These are phyloP conservation scores for Dasypolia templi DNA, from an alignment of 2,888 invertebrate genomes.

Conservation along the genomic window DNA sequence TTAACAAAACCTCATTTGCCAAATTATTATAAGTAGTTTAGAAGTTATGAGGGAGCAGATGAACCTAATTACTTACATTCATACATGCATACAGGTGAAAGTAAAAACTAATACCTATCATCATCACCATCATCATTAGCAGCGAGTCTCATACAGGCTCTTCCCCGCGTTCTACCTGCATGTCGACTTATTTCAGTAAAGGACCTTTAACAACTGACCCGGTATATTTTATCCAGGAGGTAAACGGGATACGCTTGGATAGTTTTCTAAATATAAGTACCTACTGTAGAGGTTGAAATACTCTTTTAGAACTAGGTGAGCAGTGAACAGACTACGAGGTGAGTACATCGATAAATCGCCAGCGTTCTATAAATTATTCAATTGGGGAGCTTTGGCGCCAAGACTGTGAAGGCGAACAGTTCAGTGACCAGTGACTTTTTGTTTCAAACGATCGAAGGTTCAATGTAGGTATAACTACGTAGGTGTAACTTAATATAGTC, in stretches of 20 bases:
- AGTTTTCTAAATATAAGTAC: conserved; percentile 30
- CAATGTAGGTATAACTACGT: not conserved
- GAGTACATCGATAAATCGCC: conserved; percentile 30
- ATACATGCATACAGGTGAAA: no score
- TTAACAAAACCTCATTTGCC: no score
- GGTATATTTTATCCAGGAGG: not conserved
- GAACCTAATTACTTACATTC: no score
- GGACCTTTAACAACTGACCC: not conserved
- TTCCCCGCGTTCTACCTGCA: not conserved
- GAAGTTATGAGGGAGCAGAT: no score
- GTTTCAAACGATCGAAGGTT: not conserved
- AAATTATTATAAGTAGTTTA: no score
- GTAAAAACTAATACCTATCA: no score
- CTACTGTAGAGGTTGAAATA: conserved; percentile 17
- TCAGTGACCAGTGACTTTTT: conserved; percentile 4
- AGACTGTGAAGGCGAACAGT: conserved; percentile 9
- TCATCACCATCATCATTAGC: no score
- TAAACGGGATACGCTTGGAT: conserved; percentile 15
- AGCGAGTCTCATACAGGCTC: not conserved
- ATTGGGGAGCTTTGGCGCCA: conserved; percentile 21
- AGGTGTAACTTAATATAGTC: not conserved
- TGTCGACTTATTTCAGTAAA: not conserved
- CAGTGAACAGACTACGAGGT: conserved; percentile 1
- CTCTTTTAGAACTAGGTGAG: conserved; percentile 24
- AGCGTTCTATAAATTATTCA: conserved; percentile 20